These are phyloP conservation scores for Pollenia angustigena DNA, from an alignment of 2,888 invertebrate genomes.

Conservation along the genomic window DNA sequence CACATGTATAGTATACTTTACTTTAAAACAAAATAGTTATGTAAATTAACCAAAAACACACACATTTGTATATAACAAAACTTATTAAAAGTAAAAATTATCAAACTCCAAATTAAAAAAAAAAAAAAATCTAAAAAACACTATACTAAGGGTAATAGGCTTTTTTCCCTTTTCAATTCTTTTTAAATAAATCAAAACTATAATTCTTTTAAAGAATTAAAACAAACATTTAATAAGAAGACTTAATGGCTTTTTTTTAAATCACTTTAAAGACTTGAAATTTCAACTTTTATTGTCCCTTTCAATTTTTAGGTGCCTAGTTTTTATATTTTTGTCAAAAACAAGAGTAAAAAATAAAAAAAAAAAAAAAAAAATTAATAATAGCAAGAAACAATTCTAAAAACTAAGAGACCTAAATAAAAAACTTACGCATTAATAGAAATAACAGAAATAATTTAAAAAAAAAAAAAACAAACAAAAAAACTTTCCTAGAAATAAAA, in stretches of 20 bases:
- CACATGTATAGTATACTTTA: conserved; percentile 65
- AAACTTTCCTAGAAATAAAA: conserved; percentile 3
- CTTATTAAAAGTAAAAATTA: conserved; percentile 12
- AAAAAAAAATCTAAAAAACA: conserved; percentile 19
- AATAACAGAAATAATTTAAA: not conserved
- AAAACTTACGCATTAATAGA: not conserved
- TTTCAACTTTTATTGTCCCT: not conserved
- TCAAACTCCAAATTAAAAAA: not conserved
- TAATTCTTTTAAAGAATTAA: conserved; percentile 3
- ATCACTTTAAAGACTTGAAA: not conserved
- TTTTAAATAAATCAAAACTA: conserved; percentile 2
- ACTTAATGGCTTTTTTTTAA: conserved; percentile 39
- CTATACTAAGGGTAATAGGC: conserved; percentile 13
- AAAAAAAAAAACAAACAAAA: not conserved
- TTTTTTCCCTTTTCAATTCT: conserved; percentile 19
- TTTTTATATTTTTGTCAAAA: conserved; percentile 12
- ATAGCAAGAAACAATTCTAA: not conserved
- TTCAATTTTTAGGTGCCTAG: conserved; percentile 39
- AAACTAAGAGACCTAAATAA: conserved; percentile 43
- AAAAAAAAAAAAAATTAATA: not conserved
- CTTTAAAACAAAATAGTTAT: conserved; percentile 32
- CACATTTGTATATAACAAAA: conserved; percentile 60
- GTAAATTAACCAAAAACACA: conserved; percentile 35
- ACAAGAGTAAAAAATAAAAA: not conserved
- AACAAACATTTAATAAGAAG: conserved; percentile 40